These are phyloP conservation scores for Gallinago undulata DNA, from an alignment of 2,113 vertebrate species.

Conservation along the genomic window DNA sequence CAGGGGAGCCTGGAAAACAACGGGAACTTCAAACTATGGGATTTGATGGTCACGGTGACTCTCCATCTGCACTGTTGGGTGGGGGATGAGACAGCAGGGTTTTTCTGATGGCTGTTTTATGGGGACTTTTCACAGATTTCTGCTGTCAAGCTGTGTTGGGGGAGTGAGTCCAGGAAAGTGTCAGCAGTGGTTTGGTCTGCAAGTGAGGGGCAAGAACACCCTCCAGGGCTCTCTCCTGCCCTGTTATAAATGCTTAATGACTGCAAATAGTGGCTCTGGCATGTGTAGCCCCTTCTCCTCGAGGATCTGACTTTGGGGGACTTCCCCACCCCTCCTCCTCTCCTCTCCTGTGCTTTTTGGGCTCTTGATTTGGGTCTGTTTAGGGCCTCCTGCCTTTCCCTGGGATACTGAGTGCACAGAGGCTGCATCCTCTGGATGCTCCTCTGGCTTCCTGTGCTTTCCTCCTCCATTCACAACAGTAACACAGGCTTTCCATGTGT, in stretches of 20 bases:
- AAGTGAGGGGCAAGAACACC: background rate
- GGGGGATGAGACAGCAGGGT: background rate
- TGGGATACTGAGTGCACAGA: accelerated
- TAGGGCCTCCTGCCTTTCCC: background rate
- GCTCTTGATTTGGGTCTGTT: background rate
- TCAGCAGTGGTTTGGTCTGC: background rate
- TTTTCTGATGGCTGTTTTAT: background rate
- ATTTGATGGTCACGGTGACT: accelerated
- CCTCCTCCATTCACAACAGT: background rate
- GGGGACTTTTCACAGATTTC: background rate
- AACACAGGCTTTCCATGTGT: accelerated
- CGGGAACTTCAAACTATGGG: background rate
- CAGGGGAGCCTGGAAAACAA: background rate
- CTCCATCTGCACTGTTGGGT: accelerated
- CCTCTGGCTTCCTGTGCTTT: background rate
- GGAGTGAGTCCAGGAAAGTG: background rate
- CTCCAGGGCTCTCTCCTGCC: background rate
- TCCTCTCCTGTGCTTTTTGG: background rate
- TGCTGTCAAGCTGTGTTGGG: background rate
- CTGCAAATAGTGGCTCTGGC: background rate
- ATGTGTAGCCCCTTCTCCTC: background rate
- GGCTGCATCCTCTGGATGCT: background rate
- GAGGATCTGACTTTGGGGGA: background rate
- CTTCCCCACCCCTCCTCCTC: background rate
- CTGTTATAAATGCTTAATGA: background rate